A percentile compares a stretch with the other conserved stretches of the same genome.
Conservation (phyloP, 1,140 invertebrate species). For the Nymphalis io region DNA sequence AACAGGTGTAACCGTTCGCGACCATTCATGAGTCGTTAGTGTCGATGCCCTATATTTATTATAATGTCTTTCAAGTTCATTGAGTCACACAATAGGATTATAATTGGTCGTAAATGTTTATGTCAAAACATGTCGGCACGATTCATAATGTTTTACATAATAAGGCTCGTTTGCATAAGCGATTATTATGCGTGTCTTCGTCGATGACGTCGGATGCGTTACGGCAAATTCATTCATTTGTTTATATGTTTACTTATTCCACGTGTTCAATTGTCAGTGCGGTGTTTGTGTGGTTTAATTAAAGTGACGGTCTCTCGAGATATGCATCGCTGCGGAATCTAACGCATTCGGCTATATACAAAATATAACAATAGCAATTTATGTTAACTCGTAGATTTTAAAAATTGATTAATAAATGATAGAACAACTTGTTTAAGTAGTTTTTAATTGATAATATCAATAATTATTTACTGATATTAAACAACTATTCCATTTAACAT, state of each 20-base stretch:
- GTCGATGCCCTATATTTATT: conserved; percentile 77
- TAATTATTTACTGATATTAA: too few relatives aligned
- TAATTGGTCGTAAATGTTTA: conserved; percentile 74
- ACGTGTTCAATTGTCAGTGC: conserved; percentile 55
- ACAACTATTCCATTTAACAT: too few relatives aligned
- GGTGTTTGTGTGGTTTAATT: conserved; percentile 46
- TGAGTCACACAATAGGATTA: conserved; percentile 71
- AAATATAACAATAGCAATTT: too few relatives aligned
- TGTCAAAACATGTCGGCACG: conserved; percentile 71
- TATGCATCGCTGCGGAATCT: conserved; percentile 2
- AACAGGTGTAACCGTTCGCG: conserved; percentile 66
- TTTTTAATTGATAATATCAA: too few relatives aligned
- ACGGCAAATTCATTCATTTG: conserved; percentile 73
- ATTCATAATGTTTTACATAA: conserved; percentile 77
- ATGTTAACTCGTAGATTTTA: not conserved
- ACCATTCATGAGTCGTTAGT: conserved; percentile 53
- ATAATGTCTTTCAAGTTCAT: conserved; percentile 74
- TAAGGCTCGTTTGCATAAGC: conserved; percentile 75
- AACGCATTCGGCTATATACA: not conserved
- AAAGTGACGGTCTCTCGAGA: conserved; percentile 49
- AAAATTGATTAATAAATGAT: too few relatives aligned
- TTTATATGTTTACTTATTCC: conserved; percentile 68
- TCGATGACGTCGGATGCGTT: conserved; percentile 62
- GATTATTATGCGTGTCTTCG: conserved; percentile 77
- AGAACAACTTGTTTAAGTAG: too few relatives aligned